phyloP scores from a whole-genome alignment of 2,888 invertebrate genomes.

The Venusia cambrica region DNA sequence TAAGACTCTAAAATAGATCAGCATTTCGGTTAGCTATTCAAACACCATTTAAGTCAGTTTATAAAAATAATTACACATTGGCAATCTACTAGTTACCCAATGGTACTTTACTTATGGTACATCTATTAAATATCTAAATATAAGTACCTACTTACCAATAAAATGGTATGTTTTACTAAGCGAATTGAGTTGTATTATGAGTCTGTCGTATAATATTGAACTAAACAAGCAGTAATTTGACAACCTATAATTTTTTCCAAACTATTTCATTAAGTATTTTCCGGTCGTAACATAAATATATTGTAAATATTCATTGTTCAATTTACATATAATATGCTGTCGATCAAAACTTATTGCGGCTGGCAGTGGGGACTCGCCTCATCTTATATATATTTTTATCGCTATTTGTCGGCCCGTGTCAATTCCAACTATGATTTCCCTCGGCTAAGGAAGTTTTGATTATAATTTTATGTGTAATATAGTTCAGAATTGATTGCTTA shows the following conservation, averaged over 20 bases:
- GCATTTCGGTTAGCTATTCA: too few relatives aligned
- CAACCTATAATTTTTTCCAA: not conserved
- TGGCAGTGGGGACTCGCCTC: conserved; percentile 28
- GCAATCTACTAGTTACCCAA: too few relatives aligned
- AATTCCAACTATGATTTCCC: conserved; percentile 37
- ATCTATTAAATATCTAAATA: too few relatives aligned
- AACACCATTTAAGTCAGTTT: too few relatives aligned
- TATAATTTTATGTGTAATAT: conserved; percentile 48
- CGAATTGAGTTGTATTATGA: too few relatives aligned
- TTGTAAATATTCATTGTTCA: conserved; percentile 24
- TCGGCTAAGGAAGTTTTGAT: conserved; percentile 42
- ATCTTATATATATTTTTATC: conserved; percentile 37
- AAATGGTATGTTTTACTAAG: too few relatives aligned
- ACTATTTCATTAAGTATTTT: conserved; percentile 1
- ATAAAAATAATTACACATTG: too few relatives aligned
- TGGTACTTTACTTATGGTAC: too few relatives aligned
- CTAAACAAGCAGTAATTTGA: not conserved
- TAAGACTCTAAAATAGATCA: too few relatives aligned
- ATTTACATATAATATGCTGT: conserved; percentile 23
- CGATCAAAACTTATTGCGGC: conserved; percentile 21
- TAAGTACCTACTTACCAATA: too few relatives aligned
- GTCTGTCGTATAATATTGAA: too few relatives aligned
- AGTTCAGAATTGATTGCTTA: conserved; percentile 43
- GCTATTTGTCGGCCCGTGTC: conserved; percentile 24
- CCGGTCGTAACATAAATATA: conserved; percentile 17